These are phyloP conservation scores for Elanus axillaris DNA, from an alignment of 2,113 vertebrate species.

Conservation along the genomic window DNA sequence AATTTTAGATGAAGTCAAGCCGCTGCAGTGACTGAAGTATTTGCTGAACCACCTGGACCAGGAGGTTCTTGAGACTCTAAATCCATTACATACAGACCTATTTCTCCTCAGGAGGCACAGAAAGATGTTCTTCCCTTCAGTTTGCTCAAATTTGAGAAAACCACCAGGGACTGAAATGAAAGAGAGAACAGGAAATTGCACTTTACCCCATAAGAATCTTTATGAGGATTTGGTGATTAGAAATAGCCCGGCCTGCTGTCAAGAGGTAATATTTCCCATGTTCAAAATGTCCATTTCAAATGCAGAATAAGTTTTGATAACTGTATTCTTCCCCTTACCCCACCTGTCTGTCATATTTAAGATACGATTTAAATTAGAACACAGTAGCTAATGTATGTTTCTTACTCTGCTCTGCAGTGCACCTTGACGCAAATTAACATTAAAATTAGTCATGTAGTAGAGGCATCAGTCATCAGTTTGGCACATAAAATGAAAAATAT, in stretches of 20 bases:
- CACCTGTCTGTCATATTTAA: neutral
- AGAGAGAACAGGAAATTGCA: neutral
- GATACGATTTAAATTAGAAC: neutral
- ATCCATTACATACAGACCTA: fast-evolving
- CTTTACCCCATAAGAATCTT: neutral
- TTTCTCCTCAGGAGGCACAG: neutral
- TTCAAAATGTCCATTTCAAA: neutral
- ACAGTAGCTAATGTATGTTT: neutral
- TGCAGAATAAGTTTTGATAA: neutral
- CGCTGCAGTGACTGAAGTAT: neutral
- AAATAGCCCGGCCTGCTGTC: neutral
- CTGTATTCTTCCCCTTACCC: neutral
- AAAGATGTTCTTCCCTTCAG: neutral
- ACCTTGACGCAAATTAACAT: neutral
- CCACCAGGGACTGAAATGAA: fast-evolving
- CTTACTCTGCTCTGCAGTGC: neutral
- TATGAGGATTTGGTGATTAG: neutral
- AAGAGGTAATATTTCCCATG: neutral
- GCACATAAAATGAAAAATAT: neutral
- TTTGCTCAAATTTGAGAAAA: neutral
- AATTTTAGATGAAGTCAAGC: neutral
- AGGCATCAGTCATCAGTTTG: neutral
- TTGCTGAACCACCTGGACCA: neutral
- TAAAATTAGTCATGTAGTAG: neutral
- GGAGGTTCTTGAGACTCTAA: neutral